Evolutionary conservation across 2,888 invertebrate species (phyloP).

Genomic region (Drosophila prostipennis): DNA sequence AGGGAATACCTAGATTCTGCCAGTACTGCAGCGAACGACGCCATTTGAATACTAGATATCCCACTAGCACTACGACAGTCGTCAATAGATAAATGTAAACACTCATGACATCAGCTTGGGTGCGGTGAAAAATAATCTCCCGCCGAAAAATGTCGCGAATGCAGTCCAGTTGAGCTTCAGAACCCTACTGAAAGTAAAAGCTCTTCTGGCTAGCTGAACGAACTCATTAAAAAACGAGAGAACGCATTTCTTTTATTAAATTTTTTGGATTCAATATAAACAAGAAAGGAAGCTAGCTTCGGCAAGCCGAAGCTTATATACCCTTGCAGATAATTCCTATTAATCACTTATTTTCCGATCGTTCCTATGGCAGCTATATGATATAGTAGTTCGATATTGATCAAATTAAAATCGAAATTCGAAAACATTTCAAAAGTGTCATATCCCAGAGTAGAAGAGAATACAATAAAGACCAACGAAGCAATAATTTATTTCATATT

Average conservation of each 20-base stretch:
- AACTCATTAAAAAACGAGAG: not conserved
- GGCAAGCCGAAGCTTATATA: too few species aligned
- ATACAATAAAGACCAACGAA: too few species aligned
- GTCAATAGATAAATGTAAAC: conserved; percentile 33
- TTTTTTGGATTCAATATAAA: not conserved
- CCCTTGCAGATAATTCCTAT: too few species aligned
- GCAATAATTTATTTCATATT: too few species aligned
- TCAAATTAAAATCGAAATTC: too few species aligned
- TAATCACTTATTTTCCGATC: too few species aligned
- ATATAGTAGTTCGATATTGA: too few species aligned
- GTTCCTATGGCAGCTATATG: too few species aligned
- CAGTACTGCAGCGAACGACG: conserved; percentile 53
- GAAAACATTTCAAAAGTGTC: too few species aligned
- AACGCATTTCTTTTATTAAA: too few species aligned
- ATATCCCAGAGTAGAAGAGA: too few species aligned
- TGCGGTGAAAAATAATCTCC: not conserved
- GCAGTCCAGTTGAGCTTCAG: not conserved
- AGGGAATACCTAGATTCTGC: conserved; percentile 56
- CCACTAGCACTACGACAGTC: conserved; percentile 35
- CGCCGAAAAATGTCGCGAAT: not conserved
- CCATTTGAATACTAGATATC: conserved; percentile 46
- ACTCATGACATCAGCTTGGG: conserved; percentile 21
- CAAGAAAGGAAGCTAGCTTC: too few species aligned
- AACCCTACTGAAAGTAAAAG: conserved; percentile 9
- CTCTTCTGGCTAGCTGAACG: not conserved